Base-by-base conservation (phyloP, 1,140 invertebrate species). In the Pissodes strobi region DNA sequence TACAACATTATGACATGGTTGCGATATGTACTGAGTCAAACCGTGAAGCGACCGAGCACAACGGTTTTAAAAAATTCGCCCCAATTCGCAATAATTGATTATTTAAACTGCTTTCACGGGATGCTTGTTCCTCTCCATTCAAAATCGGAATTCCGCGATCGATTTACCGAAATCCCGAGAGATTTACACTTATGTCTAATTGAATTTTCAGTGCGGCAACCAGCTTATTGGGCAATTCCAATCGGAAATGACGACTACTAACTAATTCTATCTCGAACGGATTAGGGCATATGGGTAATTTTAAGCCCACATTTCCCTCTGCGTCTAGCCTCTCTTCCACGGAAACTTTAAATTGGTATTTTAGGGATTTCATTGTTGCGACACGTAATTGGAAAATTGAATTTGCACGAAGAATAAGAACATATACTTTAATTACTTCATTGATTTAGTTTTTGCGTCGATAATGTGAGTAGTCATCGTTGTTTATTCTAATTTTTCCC, bases 241-340 rank as follows among this genome's bases (percentile, higher is more conserved):
- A 51, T 61, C 46, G 58, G 25, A 46, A 34, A 34, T 48, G 64
- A 55, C 67, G 70, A 73, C 71, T 45, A 39, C 34, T 72, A 51
- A 72, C 71, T 73, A 73, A 76, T 75, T 76, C 70, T 69, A 64
- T 68, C 68, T 75, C 69, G 66, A 70, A 71, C 56, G 68, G 64
- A 72, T 70, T 72, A 70, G 71, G 69, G 68, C 74, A 74, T 76
- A 74, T 74, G 72, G 74, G 74, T 69, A 75, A 75, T 75, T 75
- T 74, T 74, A 72, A 74, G 73, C 57, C 69, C 64, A 57, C 66
- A 64, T 58, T 58, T 52, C 58, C 58, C 58, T 52, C 69, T 69
- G 51, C 58, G 56, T 67, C 51, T 43, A 46, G 39, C 55, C 55
- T 43, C 55, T 58, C 55, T 58, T 46, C 49, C 19, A 46, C 21